phyloP scores from a whole-genome alignment of 2,113 vertebrate species.

The Oryctolagus cuniculus region DNA sequence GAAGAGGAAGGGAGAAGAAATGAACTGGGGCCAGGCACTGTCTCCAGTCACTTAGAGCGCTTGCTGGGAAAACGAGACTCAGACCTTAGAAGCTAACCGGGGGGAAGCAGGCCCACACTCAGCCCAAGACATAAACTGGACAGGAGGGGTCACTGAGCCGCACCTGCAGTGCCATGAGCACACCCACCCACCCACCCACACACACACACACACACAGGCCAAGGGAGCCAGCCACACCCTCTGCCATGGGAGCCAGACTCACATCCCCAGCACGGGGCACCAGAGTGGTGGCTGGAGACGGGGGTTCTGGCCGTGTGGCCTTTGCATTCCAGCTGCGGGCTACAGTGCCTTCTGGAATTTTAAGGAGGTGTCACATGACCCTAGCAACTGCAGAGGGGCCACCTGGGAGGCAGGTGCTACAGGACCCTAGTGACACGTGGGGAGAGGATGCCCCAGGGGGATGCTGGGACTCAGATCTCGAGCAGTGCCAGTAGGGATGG shows the following conservation, averaged over 20 bases:
- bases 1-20: conserved; percentile 67
- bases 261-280: background rate
- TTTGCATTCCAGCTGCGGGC: conserved; percentile 31
- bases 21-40: conserved; percentile 64
- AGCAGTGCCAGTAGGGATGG: background rate
- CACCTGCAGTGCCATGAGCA: conserved; percentile 59
- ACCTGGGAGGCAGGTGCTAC: background rate
- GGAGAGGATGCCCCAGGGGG: background rate
- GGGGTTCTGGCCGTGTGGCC: background rate
- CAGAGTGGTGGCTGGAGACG: background rate
- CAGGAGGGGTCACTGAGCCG: conserved; percentile 31
- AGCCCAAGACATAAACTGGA: conserved; percentile 73
- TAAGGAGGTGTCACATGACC: background rate
- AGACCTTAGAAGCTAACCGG: conserved; percentile 65
- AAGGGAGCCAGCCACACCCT: background rate
- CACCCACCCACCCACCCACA: no score
- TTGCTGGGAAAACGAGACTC: conserved; percentile 70
- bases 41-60: conserved; percentile 67
- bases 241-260: conserved; percentile 36
- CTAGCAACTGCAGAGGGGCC: background rate
- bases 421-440: no score
- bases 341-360: background rate
- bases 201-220: conserved; percentile 27
- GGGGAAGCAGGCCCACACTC: conserved; percentile 49
- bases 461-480: background rate